phyloP scores from a whole-genome alignment of 2,888 invertebrate genomes.

The Ligdia adustata region DNA sequence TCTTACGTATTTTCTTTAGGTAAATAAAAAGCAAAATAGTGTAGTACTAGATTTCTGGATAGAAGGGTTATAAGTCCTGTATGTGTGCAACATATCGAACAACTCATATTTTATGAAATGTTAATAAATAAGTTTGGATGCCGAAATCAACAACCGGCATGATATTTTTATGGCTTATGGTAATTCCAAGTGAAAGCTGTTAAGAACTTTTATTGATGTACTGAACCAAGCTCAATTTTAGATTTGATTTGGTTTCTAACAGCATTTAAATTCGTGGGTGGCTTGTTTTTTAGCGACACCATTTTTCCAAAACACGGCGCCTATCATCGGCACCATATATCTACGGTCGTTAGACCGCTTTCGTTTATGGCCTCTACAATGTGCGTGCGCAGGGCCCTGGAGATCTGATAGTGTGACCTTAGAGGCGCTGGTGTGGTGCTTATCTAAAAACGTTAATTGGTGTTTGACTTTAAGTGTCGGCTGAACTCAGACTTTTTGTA shows the following conservation, averaged over 20 bases:
- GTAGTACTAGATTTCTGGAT: too few species aligned
- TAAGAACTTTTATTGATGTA: not conserved
- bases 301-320: conserved; percentile 55
- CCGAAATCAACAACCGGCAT: not conserved
- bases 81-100: too few species aligned
- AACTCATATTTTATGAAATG: too few species aligned
- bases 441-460: conserved; percentile 65
- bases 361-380: conserved; percentile 32
- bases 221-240: conserved; percentile 3
- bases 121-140: too few species aligned
- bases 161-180: not conserved
- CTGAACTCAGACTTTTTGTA: conserved; percentile 31
- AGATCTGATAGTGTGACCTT: conserved; percentile 11
- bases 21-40: too few species aligned
- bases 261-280: conserved; percentile 49
- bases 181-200: too few species aligned
- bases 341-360: conserved; percentile 2
- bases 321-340: conserved; percentile 46
- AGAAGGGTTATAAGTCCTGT: too few species aligned
- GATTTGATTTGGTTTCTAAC: not conserved
- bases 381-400: conserved; percentile 37
- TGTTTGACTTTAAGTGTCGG: conserved; percentile 61
- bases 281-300: conserved; percentile 49
- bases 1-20: too few species aligned
- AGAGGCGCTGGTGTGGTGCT: conserved; percentile 42